A percentile compares a stretch with the other conserved stretches of the same genome.
Conservation (phyloP, 1,140 invertebrate genomes). For the Sitophilus oryzae region DNA sequence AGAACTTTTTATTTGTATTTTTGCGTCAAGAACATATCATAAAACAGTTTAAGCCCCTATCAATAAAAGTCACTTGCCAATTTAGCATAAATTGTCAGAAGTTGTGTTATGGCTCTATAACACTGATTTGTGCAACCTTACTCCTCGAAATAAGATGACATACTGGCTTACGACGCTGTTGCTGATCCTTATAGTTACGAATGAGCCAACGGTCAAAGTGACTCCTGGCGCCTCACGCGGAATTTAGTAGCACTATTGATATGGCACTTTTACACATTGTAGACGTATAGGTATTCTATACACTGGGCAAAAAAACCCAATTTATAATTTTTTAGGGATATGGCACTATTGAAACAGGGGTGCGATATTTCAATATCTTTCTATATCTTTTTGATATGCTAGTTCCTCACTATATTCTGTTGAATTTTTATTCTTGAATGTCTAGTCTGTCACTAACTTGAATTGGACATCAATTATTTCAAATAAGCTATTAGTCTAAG, state of each 20-base stretch:
- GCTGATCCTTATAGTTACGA: neutral
- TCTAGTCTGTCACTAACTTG: too few relatives aligned
- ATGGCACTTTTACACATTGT: too few relatives aligned
- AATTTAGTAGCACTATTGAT: conserved; percentile 5
- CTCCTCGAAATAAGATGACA: neutral
- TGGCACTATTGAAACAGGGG: too few relatives aligned
- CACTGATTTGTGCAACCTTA: neutral
- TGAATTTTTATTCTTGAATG: too few relatives aligned
- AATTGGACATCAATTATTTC: too few relatives aligned
- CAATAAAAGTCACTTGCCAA: neutral
- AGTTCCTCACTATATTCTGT: too few relatives aligned
- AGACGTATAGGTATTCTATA: too few relatives aligned
- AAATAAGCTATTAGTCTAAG: too few relatives aligned
- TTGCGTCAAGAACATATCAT: neutral
- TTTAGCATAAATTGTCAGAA: neutral
- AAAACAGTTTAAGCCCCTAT: neutral
- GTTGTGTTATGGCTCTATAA: neutral
- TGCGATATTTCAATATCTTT: too few relatives aligned
- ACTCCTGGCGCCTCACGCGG: neutral
- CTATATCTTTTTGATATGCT: too few relatives aligned
- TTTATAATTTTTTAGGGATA: too few relatives aligned
- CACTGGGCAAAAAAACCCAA: too few relatives aligned
- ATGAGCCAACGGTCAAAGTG: neutral
- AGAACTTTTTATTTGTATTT: neutral
- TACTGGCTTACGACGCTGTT: neutral